Percentiles rank a stretch among this genome's conserved stretches.
These are phyloP conservation scores for Ceyx cyanopectus DNA, from an alignment of 2,113 vertebrate genomes.

Conservation along the genomic window DNA sequence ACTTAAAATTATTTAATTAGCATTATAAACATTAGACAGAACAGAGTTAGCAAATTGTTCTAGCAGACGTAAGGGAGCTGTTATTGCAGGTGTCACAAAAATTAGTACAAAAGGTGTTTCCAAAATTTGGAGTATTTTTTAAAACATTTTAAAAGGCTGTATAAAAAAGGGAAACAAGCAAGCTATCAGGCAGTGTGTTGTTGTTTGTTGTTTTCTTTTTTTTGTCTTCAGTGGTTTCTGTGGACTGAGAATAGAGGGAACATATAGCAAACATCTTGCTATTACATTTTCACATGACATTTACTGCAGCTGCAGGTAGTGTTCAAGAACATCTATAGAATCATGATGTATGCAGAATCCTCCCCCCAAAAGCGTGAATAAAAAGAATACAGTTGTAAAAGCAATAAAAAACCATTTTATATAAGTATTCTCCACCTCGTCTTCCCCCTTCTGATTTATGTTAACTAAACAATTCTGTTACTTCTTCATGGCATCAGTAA, in stretches of 20 bases:
- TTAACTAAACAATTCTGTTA: not conserved
- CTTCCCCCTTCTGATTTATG: not conserved
- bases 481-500: not conserved
- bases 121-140: not conserved
- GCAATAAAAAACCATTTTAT: slow-evolving; percentile 16
- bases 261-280: not conserved
- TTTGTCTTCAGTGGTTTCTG: not conserved
- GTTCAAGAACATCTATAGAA: slow-evolving; percentile 48
- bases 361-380: not conserved
- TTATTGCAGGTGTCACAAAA: not conserved
- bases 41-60: not conserved
- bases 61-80: not conserved
- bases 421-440: slow-evolving; percentile 4
- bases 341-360: slow-evolving; percentile 22
- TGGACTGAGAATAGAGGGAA: slow-evolving; percentile 10
- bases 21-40: not conserved
- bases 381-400: not conserved
- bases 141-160: not conserved
- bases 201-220: not conserved
- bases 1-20: slow-evolving; percentile 32
- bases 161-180: not conserved
- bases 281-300: slow-evolving; percentile 10
- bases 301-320: slow-evolving; percentile 29
- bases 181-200: not conserved
- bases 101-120: not conserved